phyloP scores from a whole-genome alignment of 2,113 vertebrate species.

The Percopsis transmontana region DNA sequence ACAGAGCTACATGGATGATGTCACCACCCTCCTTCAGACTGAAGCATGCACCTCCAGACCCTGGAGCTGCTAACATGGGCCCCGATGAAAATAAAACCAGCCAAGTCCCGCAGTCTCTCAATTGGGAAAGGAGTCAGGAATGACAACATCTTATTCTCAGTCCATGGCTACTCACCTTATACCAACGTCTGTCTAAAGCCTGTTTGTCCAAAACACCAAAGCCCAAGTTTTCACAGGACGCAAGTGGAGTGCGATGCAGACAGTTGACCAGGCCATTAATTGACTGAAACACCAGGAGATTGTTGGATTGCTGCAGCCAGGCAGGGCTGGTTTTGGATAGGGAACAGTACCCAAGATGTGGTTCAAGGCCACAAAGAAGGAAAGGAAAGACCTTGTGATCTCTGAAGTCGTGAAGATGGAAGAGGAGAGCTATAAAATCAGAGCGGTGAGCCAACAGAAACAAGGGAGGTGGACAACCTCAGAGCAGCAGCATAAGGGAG shows the following conservation, averaged over 20 bases:
- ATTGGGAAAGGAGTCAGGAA: conserved; percentile 10
- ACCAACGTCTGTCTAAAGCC: neutral
- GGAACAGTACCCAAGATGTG: conserved; percentile 10
- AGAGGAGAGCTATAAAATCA: neutral
- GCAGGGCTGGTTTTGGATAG: neutral
- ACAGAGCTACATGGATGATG: conserved; percentile 13
- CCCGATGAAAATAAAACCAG: conserved; percentile 6
- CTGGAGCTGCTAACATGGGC: neutral
- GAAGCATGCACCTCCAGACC: neutral
- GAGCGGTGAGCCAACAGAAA: neutral
- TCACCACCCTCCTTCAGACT: conserved; percentile 9
- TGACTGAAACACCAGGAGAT: conserved; percentile 2
- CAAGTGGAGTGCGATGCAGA: neutral
- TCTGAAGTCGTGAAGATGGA: neutral
- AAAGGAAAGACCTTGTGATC: neutral
- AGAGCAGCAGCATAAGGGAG: no score
- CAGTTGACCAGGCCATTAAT: neutral
- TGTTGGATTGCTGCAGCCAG: neutral
- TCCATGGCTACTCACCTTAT: no score
- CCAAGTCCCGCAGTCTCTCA: conserved; percentile 25
- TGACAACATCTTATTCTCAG: neutral
- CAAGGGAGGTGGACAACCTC: conserved; percentile 4
- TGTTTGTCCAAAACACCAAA: neutral
- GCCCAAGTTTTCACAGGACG: neutral
- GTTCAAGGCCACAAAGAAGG: conserved; percentile 1